A percentile compares a stretch with the other conserved stretches of the same genome.
phyloP scores from a whole-genome alignment of 37 sponge, comb jelly and placozoan genomes.

The Crambe crambe region DNA sequence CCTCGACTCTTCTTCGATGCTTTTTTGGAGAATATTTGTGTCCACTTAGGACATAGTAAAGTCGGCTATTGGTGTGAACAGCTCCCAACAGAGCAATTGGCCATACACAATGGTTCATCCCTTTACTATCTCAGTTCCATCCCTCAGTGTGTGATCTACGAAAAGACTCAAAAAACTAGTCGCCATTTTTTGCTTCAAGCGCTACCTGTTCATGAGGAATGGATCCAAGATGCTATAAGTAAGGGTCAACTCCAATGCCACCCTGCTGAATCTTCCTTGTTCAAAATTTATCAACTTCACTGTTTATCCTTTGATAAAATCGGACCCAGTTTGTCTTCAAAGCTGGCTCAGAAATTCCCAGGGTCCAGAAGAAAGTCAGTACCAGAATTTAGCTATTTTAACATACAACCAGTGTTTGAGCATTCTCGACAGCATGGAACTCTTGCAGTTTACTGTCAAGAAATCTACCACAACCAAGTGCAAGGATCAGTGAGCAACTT shows the following conservation, averaged over 20 bases:
- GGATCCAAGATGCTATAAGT: slow-evolving; percentile 63
- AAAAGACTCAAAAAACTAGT: slow-evolving; percentile 67
- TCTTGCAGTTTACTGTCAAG: slow-evolving; percentile 11
- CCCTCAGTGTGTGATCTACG: slow-evolving; percentile 43
- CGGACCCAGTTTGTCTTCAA: neutral
- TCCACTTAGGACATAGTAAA: slow-evolving; percentile 52
- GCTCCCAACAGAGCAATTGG: slow-evolving; percentile 17
- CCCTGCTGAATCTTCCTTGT: no score
- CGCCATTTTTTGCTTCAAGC: slow-evolving; percentile 63
- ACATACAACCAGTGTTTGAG: slow-evolving; percentile 13
- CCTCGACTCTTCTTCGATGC: slow-evolving; percentile 59
- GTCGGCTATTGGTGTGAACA: slow-evolving; percentile 49
- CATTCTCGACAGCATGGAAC: slow-evolving; percentile 8
- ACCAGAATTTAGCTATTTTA: neutral
- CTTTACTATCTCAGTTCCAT: slow-evolving; percentile 20
- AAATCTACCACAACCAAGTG: neutral
- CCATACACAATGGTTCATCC: slow-evolving; percentile 52
- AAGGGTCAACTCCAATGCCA: slow-evolving; percentile 18
- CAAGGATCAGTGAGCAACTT: neutral
- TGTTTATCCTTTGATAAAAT: slow-evolving; percentile 14
- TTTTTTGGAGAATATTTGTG: slow-evolving; percentile 38
- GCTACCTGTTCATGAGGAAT: slow-evolving; percentile 55
- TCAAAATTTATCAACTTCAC: slow-evolving; percentile 14
- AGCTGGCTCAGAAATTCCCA: neutral
- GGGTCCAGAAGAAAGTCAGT: neutral